A percentile compares a stretch with the other conserved stretches of the same genome.
Evolutionary conservation across 2,888 invertebrate genomes (phyloP).

Genomic region (Lobophora halterata): DNA sequence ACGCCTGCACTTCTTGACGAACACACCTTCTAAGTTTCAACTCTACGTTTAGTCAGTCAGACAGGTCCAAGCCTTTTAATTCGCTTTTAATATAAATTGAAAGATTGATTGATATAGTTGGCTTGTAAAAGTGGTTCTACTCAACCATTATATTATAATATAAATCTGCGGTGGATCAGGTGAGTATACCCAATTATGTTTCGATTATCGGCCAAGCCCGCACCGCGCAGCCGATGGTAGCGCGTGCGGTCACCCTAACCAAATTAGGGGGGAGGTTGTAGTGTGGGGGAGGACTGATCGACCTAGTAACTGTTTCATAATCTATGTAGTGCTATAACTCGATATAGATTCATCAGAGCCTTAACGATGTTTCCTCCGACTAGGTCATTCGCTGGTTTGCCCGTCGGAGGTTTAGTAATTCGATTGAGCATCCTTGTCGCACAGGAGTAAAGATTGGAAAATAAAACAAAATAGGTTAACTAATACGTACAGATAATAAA

Average conservation of each 20-base stretch:
- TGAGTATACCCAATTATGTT: slow-evolving; percentile 69
- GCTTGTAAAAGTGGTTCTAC: too few species aligned
- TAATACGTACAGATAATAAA: too few species aligned
- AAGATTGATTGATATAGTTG: too few species aligned
- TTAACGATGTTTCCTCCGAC: slow-evolving; percentile 29
- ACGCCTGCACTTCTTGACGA: too few species aligned
- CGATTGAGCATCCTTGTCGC: neutral
- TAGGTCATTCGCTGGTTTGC: slow-evolving; percentile 23
- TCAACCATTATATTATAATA: too few species aligned
- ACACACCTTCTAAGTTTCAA: too few species aligned
- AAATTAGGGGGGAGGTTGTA: slow-evolving; percentile 52
- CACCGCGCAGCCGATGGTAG: slow-evolving; percentile 46
- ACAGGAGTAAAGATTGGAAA: too few species aligned
- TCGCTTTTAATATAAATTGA: too few species aligned
- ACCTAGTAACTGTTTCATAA: slow-evolving; percentile 29
- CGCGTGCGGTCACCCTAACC: slow-evolving; percentile 67
- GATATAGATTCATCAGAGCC: slow-evolving; percentile 56
- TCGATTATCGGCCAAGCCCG: slow-evolving; percentile 56
- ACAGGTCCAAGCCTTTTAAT: too few species aligned
- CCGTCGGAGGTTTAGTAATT: slow-evolving; percentile 9
- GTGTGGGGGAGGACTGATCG: slow-evolving; percentile 17
- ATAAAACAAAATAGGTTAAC: too few species aligned
- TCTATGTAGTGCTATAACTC: slow-evolving; percentile 36
- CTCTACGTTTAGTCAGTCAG: too few species aligned
- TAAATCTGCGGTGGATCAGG: slow-evolving; percentile 51